These are phyloP conservation scores for Acrossocheilus wenchowensis DNA, from an alignment of 2,797 vertebrate species.

Conservation along the genomic window DNA sequence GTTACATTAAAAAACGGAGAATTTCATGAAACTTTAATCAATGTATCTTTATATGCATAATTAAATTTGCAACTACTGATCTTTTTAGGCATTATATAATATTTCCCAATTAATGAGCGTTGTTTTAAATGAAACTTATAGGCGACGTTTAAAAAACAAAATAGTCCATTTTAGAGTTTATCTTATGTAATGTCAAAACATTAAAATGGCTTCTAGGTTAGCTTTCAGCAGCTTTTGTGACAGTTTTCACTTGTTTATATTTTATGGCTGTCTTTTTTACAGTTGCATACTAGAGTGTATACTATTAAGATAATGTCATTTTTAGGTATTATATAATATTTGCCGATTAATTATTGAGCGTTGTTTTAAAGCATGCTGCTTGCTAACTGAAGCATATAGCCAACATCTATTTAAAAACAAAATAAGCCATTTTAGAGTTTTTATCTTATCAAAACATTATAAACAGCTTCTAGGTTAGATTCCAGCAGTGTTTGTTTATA, in stretches of 20 bases:
- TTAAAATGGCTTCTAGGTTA: background rate
- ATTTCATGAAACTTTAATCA: background rate
- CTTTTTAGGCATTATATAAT: background rate
- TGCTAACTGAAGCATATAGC: background rate
- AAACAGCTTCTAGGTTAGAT: background rate
- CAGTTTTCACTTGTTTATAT: background rate
- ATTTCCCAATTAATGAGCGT: background rate
- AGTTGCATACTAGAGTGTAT: background rate
- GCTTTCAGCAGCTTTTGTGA: background rate
- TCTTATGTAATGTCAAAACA: background rate
- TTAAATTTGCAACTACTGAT: background rate
- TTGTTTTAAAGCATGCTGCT: background rate
- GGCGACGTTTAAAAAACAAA: background rate
- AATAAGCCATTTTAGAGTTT: background rate
- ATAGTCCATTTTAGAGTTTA: background rate
- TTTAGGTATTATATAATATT: background rate
- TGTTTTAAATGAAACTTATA: background rate
- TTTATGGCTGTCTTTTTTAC: background rate
- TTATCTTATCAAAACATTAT: background rate
- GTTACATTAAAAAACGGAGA: background rate
- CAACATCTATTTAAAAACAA: background rate
- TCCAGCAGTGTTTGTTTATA: background rate
- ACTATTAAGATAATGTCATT: background rate
- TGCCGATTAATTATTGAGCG: background rate
- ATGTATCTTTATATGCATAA: background rate